phyloP scores from a whole-genome alignment of 2,113 vertebrate species.

The Enhydra lutris region DNA sequence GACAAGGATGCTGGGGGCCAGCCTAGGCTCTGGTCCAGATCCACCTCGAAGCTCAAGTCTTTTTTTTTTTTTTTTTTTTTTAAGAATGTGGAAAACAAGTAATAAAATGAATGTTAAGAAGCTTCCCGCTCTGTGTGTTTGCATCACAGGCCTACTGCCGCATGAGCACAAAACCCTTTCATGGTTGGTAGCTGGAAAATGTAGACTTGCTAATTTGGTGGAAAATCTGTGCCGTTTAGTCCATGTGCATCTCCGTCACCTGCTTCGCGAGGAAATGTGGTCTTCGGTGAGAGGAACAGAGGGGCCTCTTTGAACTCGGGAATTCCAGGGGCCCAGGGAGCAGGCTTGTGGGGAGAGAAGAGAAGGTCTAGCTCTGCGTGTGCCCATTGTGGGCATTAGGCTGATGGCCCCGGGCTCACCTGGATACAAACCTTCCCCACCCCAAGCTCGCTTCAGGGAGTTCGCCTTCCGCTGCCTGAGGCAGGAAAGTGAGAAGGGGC shows the following conservation, averaged over 20 bases:
- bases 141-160: background rate
- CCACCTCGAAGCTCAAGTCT: background rate
- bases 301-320: background rate
- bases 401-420: background rate
- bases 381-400: fast-evolving
- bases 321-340: background rate
- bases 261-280: background rate
- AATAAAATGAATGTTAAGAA: background rate
- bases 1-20: background rate
- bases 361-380: background rate
- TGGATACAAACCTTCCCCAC: too few relatives aligned
- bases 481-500: background rate
- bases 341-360: background rate
- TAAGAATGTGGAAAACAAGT: background rate
- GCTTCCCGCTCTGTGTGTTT: fast-evolving
- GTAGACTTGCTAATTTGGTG: too few relatives aligned
- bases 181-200: background rate
- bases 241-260: background rate
- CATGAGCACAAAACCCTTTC: fast-evolving
- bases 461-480: background rate
- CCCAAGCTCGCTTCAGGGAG: fast-evolving
- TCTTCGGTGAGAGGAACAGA: background rate
- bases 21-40: background rate
- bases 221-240: background rate
- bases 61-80: background rate